Conservation (phyloP, 30 jellyfish, hydroid and myxozoan species). For the Aurelia aurita complex sp. Pacific region DNA sequence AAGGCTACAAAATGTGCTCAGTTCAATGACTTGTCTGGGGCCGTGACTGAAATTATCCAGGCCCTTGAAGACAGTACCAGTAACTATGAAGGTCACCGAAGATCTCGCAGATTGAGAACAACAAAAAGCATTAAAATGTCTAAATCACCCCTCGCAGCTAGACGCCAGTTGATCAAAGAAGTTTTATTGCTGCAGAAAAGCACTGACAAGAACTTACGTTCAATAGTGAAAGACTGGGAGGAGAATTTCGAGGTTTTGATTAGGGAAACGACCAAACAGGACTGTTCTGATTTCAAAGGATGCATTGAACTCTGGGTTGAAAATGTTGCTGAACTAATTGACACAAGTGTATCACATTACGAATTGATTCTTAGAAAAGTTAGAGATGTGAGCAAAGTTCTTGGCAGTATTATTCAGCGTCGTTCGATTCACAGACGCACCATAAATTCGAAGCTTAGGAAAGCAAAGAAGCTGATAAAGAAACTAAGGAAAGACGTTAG, state of each 20-base stretch:
- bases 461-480: neutral
- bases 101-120: neutral
- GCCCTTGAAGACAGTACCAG: neutral
- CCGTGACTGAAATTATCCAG: neutral
- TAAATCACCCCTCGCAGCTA: slow-evolving; percentile 1
- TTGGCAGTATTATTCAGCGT: neutral
- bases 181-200: neutral
- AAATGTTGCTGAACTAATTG: slow-evolving; percentile 29
- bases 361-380: neutral
- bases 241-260: slow-evolving; percentile 21
- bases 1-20: slow-evolving; percentile 30
- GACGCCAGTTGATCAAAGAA: slow-evolving; percentile 41
- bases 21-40: neutral
- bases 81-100: neutral
- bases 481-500: slow-evolving; percentile 5
- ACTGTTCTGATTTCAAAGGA: slow-evolving; percentile 61
- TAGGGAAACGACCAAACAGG: slow-evolving; percentile 23
- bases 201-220: neutral
- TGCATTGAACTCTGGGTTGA: slow-evolving; percentile 57
- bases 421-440: neutral
- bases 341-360: slow-evolving; percentile 47
- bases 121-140: slow-evolving; percentile 24
- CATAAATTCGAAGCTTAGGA: neutral
- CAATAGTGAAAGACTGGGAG: slow-evolving; percentile 30
- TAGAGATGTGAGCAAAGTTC: neutral